phyloP scores from a whole-genome alignment of 1,140 invertebrate genomes.

The Drosophila willistoni region DNA sequence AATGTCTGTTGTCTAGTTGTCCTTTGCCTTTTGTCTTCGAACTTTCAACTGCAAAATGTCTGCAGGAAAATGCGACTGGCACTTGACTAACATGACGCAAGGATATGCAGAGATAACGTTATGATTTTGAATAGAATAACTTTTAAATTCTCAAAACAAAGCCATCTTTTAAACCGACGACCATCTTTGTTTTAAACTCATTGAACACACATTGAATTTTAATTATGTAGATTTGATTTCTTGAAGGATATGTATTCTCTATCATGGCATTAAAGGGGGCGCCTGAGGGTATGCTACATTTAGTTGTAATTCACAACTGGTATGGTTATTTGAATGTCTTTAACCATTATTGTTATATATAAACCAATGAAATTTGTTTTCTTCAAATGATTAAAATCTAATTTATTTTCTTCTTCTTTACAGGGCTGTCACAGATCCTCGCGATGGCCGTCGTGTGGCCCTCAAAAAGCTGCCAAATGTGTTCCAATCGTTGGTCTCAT shows the following conservation, averaged over 20 bases:
- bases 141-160: background rate
- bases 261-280: too few relatives aligned
- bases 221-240: too few relatives aligned
- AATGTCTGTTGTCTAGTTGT: conserved; percentile 31
- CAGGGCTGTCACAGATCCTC: conserved; percentile 99
- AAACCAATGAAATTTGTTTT: too few relatives aligned
- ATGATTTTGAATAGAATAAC: background rate
- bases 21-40: conserved; percentile 40
- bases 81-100: conserved; percentile 6
- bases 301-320: too few relatives aligned
- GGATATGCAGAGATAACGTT: background rate
- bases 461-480: conserved; percentile 99
- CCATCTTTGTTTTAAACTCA: too few relatives aligned
- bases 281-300: too few relatives aligned
- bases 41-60: conserved; percentile 10
- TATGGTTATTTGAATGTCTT: too few relatives aligned
- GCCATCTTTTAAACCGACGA: background rate
- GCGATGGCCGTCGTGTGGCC: conserved; percentile 97
- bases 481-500: conserved; percentile 99
- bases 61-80: background rate
- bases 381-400: background rate
- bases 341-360: too few relatives aligned
- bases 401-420: conserved; percentile 57
- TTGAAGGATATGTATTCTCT: too few relatives aligned
- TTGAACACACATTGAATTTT: too few relatives aligned